Base-by-base conservation (phyloP, 2,888 invertebrate genomes). In the Leptinotarsa tumamoca region DNA sequence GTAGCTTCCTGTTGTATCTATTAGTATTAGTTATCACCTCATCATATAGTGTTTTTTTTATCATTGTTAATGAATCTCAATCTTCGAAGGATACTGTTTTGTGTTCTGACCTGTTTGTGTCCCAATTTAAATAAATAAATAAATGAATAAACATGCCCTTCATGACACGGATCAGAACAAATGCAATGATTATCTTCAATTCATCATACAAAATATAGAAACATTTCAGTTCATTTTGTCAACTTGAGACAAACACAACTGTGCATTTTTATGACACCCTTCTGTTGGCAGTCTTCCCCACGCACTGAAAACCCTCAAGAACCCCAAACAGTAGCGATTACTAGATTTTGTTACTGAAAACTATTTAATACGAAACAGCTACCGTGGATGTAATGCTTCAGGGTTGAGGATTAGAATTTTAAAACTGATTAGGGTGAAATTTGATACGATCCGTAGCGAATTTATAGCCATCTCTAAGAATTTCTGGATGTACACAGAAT, bases 231-330 rank as follows among this genome's bases (percentile, higher is more conserved):
- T 50, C 14, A 27, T 63, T 71, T 51, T 13, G 27, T 23, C 23
- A 21, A 21, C 3, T 18, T 17, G 43, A 52, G 69, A 69, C 18
- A 27, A 27, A 27, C 23, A 7, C 18, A 63, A n/a, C 43, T n/a
- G 13, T 63, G 33, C 3, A 63, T 43, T 58, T 23, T 58, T 33
- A 33, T 27, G n/a, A n/a, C 84, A 82, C 82, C 84, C 84, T 82
- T 81, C 81, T 76, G 81, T 81, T 83, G 80, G 52, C 52, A 73
- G 77, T 78, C 79, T 79, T 74, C 78, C 77, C 72, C 82, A 83
- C 83, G 83, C 84, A 84, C 82, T 80, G 83, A 86, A 85, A 81
- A 81, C 85, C 83, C 82, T 85, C 83, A 85, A 86, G 84, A 85
- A 84, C 82, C 81, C 80, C 71, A 78, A 79, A 82, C 81, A 81